These are phyloP conservation scores for Pionites leucogaster DNA, from an alignment of 2,113 vertebrate species.

Conservation along the genomic window DNA sequence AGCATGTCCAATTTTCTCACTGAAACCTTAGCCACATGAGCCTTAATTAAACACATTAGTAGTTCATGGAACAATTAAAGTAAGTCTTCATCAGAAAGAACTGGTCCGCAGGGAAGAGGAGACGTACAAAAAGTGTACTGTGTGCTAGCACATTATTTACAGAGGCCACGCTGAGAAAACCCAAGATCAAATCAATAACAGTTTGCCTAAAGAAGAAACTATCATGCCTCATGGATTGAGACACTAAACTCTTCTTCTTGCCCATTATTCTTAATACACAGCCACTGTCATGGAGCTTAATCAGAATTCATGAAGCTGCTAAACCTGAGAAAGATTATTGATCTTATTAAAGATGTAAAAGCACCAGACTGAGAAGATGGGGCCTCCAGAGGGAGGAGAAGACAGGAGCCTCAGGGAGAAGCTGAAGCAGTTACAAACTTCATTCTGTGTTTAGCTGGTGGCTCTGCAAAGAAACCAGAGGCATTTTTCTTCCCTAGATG, in stretches of 20 bases:
- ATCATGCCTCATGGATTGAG: not conserved
- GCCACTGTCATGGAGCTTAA: not conserved
- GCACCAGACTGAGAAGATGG: not conserved
- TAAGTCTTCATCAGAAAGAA: slow-evolving; percentile 4
- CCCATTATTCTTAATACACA: slow-evolving; percentile 11
- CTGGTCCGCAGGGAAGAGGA: not conserved
- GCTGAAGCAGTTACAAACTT: not conserved
- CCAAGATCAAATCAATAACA: slow-evolving; percentile 9
- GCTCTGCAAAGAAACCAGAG: not conserved
- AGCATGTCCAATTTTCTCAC: not conserved
- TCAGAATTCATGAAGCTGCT: slow-evolving; percentile 51
- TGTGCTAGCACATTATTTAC: slow-evolving; percentile 11
- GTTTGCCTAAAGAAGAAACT: slow-evolving; percentile 26
- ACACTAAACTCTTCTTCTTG: slow-evolving; percentile 29
- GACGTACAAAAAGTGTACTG: not conserved
- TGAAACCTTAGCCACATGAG: not conserved
- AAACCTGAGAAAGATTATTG: not conserved
- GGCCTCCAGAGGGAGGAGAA: not conserved
- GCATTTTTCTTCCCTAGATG: not conserved
- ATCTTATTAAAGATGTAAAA: slow-evolving; percentile 44
- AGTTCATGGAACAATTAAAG: slow-evolving; percentile 27
- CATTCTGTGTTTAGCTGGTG: not conserved
- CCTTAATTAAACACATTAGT: slow-evolving; percentile 53
- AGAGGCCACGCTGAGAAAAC: not conserved
- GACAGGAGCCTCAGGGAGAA: not conserved